Percentiles rank a stretch among this genome's conserved stretches.
These are phyloP conservation scores for Agonopterix alstromeriana DNA, from an alignment of 2,888 invertebrate species.

Conservation along the genomic window DNA sequence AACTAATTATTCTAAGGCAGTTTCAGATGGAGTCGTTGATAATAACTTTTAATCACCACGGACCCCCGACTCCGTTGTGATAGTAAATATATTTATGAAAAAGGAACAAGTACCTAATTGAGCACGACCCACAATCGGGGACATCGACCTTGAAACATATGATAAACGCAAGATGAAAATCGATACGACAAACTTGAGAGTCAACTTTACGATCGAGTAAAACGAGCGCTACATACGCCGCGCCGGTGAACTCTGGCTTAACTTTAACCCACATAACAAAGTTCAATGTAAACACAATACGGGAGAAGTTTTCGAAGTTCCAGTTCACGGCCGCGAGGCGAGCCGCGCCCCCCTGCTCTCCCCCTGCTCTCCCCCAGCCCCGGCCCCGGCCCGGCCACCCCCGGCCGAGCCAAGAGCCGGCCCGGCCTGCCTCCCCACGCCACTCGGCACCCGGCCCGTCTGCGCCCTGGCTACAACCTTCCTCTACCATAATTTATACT, in stretches of 20 bases:
- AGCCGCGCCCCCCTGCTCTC: slow-evolving; percentile 14
- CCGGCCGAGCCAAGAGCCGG: no score
- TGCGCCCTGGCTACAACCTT: not conserved
- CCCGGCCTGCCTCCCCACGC: slow-evolving; percentile 9
- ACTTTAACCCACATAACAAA: slow-evolving; percentile 78
- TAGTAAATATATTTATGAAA: no score
- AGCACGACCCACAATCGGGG: not conserved
- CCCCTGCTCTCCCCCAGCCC: slow-evolving; percentile 17
- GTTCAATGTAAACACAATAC: slow-evolving; percentile 77
- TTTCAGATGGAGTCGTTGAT: no score
- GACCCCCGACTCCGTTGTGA: no score
- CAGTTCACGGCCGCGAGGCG: slow-evolving; percentile 72
- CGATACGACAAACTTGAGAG: slow-evolving; percentile 68
- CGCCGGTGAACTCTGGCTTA: slow-evolving; percentile 70
- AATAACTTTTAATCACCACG: no score
- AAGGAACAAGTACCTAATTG: no score
- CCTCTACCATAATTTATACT: no score
- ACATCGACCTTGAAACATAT: slow-evolving; percentile 48
- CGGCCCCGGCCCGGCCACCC: slow-evolving; percentile 19
- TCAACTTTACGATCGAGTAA: slow-evolving; percentile 68
- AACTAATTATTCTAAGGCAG: no score
- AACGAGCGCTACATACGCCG: slow-evolving; percentile 54
- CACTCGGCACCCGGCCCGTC: slow-evolving; percentile 6
- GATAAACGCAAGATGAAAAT: slow-evolving; percentile 72
- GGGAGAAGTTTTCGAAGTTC: slow-evolving; percentile 67